phyloP scores from a whole-genome alignment of 2,888 invertebrate species.

The Agrilus cyanescens region DNA sequence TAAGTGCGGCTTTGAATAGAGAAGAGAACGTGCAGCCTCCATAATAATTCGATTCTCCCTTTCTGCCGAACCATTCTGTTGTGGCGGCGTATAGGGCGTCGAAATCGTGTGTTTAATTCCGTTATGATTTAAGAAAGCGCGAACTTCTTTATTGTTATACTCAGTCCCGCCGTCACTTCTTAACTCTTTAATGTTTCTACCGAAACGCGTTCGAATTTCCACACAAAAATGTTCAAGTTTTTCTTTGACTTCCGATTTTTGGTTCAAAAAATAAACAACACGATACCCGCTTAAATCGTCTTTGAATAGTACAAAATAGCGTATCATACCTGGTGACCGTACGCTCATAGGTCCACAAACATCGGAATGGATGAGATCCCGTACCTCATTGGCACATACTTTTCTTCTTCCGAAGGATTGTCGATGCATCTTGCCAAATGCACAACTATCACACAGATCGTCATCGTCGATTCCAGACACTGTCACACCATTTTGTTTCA shows the following conservation, averaged over 20 bases:
- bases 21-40: conserved; percentile 24
- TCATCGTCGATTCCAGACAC: conserved; percentile 10
- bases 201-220: conserved; percentile 1
- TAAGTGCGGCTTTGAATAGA: conserved; percentile 17
- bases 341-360: conserved; percentile 10
- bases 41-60: conserved; percentile 23
- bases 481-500: conserved; percentile 12
- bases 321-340: conserved; percentile 9
- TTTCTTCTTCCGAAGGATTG: conserved; percentile 4
- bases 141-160: conserved; percentile 1
- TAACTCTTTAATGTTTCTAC: conserved; percentile 5
- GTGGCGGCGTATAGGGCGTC: conserved; percentile 14
- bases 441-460: conserved; percentile 15
- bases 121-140: conserved; percentile 9
- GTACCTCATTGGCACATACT: neutral
- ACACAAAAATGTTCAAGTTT: conserved; percentile 3
- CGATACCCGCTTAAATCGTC: conserved; percentile 12
- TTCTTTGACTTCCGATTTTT: conserved; percentile 9
- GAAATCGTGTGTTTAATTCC: conserved; percentile 18
- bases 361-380: conserved; percentile 11
- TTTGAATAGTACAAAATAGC: conserved; percentile 12
- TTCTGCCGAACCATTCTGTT: conserved; percentile 24
- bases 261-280: conserved; percentile 11
- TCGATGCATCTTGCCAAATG: conserved; percentile 13
- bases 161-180: conserved; percentile 10